Base-by-base conservation (phyloP, 2,888 invertebrate genomes). In the Agriopis aurantiaria region DNA sequence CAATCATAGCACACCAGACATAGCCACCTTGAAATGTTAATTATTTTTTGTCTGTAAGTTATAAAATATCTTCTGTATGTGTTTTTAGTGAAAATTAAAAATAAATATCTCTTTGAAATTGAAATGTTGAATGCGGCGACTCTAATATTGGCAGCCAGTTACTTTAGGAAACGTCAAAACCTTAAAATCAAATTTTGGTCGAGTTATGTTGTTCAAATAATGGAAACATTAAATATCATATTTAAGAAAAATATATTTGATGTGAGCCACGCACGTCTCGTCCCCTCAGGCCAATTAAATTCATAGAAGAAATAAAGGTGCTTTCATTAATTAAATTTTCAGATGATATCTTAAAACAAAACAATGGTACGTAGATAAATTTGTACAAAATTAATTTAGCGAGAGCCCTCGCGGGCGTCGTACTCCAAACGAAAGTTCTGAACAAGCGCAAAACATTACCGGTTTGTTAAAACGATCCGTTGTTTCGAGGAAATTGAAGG, bases 401-500 rank as follows among this genome's bases (percentile, higher is more conserved):
- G 57, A 71, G 66, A 57, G 66, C 59, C 70, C 66, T 70, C 77
- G 75, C 77, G 73, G 72, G 70, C 76, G 67, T 72, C 73, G 66
- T 75, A 72, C 55, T 67, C 71, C 55, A 69, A 59, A 71, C 67
- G 56, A 81, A 82, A 82, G 77, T 82, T 85, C 77, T 77, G 75
- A 80, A 79, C 69, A 55, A 64, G 65, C 68, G 64, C 78, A 80
- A 83, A 79, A 85, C 84, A 85, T 85, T 83, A 80, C 80, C 80
- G 79, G 79, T 80, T 81, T 81, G 83, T 82, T 81, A 80, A 80
- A 84, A 84, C 82, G 81, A 79, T 79, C 78, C 83, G 85, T 88
- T 88, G 86, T 87, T 86, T 84, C 74, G 77, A 73, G 78, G 79
- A 84, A 86, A 85, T 88, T 86, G 81, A 85, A 85, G 84, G 82